Conservation (phyloP, 2,113 vertebrate species). For the Pluvialis apricaria region DNA sequence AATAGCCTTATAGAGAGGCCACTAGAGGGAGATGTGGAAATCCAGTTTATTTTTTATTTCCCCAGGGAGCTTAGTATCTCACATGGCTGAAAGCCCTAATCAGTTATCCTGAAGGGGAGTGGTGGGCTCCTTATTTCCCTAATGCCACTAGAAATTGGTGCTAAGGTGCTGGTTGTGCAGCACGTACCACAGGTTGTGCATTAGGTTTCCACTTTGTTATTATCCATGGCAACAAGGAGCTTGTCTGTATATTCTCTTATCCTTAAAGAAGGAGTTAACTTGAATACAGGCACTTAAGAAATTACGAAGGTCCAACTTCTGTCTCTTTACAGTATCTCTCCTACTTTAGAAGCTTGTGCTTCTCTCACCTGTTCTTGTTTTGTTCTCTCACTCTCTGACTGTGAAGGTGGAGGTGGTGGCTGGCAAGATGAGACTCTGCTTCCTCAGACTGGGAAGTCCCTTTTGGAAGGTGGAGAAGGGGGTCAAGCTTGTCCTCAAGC, state of each 20-base stretch:
- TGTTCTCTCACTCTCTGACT: neutral
- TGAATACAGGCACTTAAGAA: neutral
- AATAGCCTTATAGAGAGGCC: neutral
- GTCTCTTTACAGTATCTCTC: neutral
- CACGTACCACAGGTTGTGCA: neutral
- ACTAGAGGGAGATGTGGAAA: neutral
- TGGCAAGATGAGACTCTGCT: constrained; percentile 74
- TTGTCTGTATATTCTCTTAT: neutral
- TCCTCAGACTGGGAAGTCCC: constrained; percentile 77
- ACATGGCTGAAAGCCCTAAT: neutral
- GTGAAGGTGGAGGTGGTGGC: constrained; percentile 83
- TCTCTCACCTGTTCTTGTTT: neutral
- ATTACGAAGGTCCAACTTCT: neutral
- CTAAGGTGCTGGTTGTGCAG: neutral
- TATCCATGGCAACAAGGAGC: neutral
- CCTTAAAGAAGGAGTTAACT: neutral
- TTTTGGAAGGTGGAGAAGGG: constrained; percentile 81
- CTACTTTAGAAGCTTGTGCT: neutral
- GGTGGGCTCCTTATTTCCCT: neutral
- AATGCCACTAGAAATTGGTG: neutral
- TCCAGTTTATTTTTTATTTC: neutral
- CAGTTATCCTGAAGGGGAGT: neutral
- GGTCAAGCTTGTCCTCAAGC: constrained; percentile 82
- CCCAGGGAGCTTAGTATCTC: neutral
- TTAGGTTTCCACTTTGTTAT: neutral